These are phyloP conservation scores for Mionectes olivaceus DNA, from an alignment of 2,797 vertebrate genomes.

Conservation along the genomic window DNA sequence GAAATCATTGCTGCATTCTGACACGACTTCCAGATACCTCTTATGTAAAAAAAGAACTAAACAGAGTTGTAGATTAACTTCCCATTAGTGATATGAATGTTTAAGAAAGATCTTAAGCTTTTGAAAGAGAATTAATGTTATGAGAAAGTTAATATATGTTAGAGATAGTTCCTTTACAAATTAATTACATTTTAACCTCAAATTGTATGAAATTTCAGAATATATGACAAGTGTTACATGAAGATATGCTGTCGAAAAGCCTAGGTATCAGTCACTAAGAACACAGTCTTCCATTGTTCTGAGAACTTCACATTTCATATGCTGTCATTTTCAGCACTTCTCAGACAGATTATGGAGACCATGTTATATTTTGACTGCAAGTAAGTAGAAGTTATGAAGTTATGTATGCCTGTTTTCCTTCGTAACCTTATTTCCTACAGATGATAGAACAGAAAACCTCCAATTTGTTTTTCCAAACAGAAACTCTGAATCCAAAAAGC, in stretches of 20 bases:
- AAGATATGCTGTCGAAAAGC: accelerated
- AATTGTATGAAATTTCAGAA: neutral
- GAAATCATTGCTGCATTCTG: neutral
- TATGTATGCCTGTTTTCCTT: neutral
- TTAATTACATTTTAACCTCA: neutral
- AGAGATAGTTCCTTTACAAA: neutral
- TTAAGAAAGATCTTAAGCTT: neutral
- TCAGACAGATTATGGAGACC: neutral
- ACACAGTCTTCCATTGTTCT: neutral
- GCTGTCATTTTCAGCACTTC: neutral
- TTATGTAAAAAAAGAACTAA: neutral
- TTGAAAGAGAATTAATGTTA: neutral
- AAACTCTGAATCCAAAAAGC: neutral
- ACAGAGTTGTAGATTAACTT: neutral
- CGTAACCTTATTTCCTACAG: neutral
- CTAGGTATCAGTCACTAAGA: neutral
- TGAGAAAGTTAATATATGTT: neutral
- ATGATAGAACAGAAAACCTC: neutral
- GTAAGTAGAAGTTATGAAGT: neutral
- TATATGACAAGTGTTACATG: neutral
- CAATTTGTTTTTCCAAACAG: neutral
- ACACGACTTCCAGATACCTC: neutral
- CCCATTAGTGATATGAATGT: neutral
- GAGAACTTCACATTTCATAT: neutral
- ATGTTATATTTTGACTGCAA: neutral